Conservation (phyloP, 2,797 vertebrate genomes). For the Enteromius trimaculatus region DNA sequence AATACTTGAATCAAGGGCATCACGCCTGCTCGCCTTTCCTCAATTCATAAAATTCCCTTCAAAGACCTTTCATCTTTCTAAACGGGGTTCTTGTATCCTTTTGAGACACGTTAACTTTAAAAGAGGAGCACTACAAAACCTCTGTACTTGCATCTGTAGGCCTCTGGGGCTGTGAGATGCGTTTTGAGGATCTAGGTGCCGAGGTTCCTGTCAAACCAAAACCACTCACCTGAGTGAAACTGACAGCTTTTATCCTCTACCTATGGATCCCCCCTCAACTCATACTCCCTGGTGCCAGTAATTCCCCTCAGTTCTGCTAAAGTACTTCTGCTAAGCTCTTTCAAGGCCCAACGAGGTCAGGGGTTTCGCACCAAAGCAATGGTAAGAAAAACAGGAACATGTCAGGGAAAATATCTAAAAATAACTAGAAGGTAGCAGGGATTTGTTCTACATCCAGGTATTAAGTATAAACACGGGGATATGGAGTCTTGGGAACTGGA, state of each 20-base stretch:
- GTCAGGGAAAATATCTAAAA: slow-evolving; percentile 50
- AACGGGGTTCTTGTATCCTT: slow-evolving; percentile 37
- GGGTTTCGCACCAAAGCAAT: slow-evolving; percentile 26
- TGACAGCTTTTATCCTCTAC: slow-evolving; percentile 51
- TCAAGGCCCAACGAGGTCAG: slow-evolving; percentile 33
- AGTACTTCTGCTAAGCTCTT: slow-evolving; percentile 24
- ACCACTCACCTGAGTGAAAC: slow-evolving; percentile 35
- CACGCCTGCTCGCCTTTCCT: slow-evolving; percentile 24
- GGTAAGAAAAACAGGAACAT: slow-evolving; percentile 41
- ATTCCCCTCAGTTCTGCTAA: slow-evolving; percentile 61
- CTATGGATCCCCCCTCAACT: neutral
- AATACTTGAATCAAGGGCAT: slow-evolving; percentile 27
- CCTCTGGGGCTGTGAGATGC: slow-evolving; percentile 24
- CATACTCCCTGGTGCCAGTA: slow-evolving; percentile 60
- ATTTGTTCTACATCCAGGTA: slow-evolving; percentile 54
- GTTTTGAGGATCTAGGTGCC: slow-evolving; percentile 50
- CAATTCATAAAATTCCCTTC: slow-evolving; percentile 27
- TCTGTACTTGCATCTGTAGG: slow-evolving; percentile 51
- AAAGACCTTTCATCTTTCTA: slow-evolving; percentile 51
- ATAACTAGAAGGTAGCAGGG: slow-evolving; percentile 33
- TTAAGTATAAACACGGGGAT: slow-evolving; percentile 42
- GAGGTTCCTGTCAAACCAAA: slow-evolving; percentile 27
- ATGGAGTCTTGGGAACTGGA: no score
- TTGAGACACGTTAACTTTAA: slow-evolving; percentile 24
- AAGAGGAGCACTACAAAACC: slow-evolving; percentile 40